These are phyloP conservation scores for Heliopora coerulea DNA, from an alignment of 92 coral and sea anemone genomes.

Conservation along the genomic window DNA sequence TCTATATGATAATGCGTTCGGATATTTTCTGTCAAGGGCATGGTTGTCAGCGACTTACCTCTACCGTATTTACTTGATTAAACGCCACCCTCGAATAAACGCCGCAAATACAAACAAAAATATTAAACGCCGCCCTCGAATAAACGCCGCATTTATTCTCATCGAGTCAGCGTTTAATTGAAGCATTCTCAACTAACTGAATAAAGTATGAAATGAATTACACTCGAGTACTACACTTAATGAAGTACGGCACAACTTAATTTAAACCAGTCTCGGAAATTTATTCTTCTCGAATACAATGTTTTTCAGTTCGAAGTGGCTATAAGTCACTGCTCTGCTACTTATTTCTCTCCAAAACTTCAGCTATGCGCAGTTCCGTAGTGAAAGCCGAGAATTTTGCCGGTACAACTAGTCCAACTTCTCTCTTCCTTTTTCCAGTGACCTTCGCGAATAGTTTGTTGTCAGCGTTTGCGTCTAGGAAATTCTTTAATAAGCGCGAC, in stretches of 20 bases:
- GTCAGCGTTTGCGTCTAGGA: constrained; percentile 42
- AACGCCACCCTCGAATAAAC: too few species aligned
- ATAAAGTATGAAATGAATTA: too few species aligned
- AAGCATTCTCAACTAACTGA: too few species aligned
- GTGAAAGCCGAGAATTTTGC: constrained; percentile 46
- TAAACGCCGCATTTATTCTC: too few species aligned
- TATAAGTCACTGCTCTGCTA: constrained; percentile 33
- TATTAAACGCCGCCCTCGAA: too few species aligned
- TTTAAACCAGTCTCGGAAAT: constrained; percentile 20
- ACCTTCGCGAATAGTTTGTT: constrained; percentile 49
- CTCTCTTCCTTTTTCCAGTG: constrained; percentile 47
- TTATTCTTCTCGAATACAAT: constrained; percentile 24
- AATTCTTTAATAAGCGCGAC: constrained; percentile 43
- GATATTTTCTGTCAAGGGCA: too few species aligned
- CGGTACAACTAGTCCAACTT: constrained; percentile 44
- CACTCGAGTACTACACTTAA: not conserved
- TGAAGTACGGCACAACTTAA: not conserved
- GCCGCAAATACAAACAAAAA: too few species aligned
- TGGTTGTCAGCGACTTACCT: too few species aligned
- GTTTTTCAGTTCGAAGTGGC: constrained; percentile 10
- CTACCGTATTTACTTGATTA: too few species aligned
- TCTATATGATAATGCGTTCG: too few species aligned
- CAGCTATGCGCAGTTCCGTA: constrained; percentile 41
- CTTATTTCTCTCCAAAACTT: constrained; percentile 36
- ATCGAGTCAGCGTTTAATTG: too few species aligned